These are phyloP conservation scores for Ceyx cyanopectus DNA, from an alignment of 2,113 vertebrate genomes.

Conservation along the genomic window DNA sequence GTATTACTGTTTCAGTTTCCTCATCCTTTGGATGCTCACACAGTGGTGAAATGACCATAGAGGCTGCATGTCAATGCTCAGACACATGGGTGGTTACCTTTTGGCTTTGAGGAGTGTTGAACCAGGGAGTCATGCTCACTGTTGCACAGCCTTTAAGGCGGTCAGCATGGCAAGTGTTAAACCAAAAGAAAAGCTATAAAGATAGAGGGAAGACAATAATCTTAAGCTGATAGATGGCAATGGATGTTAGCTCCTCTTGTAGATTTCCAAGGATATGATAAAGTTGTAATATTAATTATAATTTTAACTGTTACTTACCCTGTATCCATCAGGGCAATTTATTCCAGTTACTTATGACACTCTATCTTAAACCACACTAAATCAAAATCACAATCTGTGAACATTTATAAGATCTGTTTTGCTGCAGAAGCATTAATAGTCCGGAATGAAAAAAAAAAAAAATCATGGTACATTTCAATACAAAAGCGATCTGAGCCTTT, in stretches of 20 bases:
- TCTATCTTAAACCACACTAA: conserved; percentile 28
- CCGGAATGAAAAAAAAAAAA: not conserved
- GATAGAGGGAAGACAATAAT: not conserved
- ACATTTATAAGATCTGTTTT: conserved; percentile 29
- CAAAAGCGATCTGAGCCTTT: conserved; percentile 69
- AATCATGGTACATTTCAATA: conserved; percentile 48
- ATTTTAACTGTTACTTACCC: conserved; percentile 58
- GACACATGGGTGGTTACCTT: not conserved
- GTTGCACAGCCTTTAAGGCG: not conserved
- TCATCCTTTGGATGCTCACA: not conserved
- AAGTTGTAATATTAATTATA: conserved; percentile 35
- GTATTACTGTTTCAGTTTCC: not conserved
- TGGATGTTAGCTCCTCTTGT: not conserved
- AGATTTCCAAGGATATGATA: conserved; percentile 5
- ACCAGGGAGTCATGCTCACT: not conserved
- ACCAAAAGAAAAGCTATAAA: not conserved
- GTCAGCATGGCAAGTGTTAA: not conserved
- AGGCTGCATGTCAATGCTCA: not conserved
- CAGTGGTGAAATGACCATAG: not conserved
- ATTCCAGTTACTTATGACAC: not conserved
- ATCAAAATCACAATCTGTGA: conserved; percentile 20
- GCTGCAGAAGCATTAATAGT: conserved; percentile 25
- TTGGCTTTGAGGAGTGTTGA: not conserved
- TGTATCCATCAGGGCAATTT: conserved; percentile 52
- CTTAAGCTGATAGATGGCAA: conserved; percentile 3